phyloP scores from a whole-genome alignment of 2,113 vertebrate species.

The Cephalopterus ornatus region DNA sequence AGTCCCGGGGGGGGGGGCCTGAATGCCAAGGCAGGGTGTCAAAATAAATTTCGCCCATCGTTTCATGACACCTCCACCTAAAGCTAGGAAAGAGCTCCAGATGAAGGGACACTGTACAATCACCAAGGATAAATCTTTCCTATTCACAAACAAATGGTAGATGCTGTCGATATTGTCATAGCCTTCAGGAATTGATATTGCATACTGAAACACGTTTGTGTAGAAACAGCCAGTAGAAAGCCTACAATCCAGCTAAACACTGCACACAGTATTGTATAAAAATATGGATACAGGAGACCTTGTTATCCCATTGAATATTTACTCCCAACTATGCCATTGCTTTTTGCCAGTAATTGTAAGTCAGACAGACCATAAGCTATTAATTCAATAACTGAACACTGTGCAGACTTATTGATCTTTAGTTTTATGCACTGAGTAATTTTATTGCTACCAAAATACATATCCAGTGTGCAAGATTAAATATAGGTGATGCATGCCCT shows the following conservation, averaged over 20 bases:
- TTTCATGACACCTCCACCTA: background rate
- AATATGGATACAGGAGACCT: background rate
- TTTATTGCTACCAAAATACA: background rate
- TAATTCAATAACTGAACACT: background rate
- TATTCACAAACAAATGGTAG: background rate
- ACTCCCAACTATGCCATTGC: background rate
- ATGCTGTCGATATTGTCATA: rapidly evolving
- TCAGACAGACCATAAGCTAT: background rate
- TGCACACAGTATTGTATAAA: background rate
- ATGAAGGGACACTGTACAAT: background rate
- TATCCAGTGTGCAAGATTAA: background rate
- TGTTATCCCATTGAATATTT: background rate
- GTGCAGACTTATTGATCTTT: background rate
- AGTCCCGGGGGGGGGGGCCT: rapidly evolving
- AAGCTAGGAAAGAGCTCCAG: background rate
- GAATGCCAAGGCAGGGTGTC: background rate
- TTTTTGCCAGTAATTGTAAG: background rate
- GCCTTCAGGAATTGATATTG: background rate
- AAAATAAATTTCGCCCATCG: background rate
- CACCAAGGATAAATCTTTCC: background rate
- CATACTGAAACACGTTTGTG: background rate
- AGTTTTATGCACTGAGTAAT: background rate
- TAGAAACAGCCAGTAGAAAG: background rate
- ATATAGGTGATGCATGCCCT: background rate
- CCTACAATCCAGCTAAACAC: background rate